A percentile compares a stretch with the other conserved stretches of the same genome.
Evolutionary conservation across 1,140 invertebrate species (phyloP).

Genomic region (Pentalonia nigronervosa): DNA sequence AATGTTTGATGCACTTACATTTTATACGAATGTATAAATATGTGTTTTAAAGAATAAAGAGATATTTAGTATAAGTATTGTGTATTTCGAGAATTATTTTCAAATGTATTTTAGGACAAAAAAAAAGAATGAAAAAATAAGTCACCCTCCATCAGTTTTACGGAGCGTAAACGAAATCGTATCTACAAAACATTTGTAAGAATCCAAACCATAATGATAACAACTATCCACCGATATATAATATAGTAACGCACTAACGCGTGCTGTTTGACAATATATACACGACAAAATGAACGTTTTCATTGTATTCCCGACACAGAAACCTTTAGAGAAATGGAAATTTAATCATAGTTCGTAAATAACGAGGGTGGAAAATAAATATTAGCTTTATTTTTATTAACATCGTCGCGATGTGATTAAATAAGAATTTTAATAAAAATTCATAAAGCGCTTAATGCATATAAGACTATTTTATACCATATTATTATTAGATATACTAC

Average conservation of each 20-base stretch:
- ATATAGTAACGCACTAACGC: background rate
- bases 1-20: background rate
- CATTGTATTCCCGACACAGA: background rate
- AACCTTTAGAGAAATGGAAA: conserved; percentile 3
- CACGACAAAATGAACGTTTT: background rate
- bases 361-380: background rate
- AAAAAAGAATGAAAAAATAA: background rate
- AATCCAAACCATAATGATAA: background rate
- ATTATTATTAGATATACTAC: background rate
- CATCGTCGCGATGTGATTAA: background rate
- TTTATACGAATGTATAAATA: background rate
- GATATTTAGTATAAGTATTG: too few relatives aligned
- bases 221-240: background rate
- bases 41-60: background rate
- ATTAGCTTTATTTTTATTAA: conserved; percentile 11
- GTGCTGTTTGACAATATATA: background rate
- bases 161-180: background rate
- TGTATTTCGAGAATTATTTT: background rate
- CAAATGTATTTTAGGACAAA: background rate
- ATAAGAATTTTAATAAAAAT: conserved; percentile 15
- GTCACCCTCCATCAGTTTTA: background rate
- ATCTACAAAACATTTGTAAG: background rate
- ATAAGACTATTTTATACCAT: background rate
- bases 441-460: background rate
- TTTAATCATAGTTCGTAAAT: conserved; percentile 6